A percentile compares a stretch with the other conserved stretches of the same genome.
Evolutionary conservation across 23 tunicate genomes (phyloP).

Genomic region (Corella eumyota): DNA sequence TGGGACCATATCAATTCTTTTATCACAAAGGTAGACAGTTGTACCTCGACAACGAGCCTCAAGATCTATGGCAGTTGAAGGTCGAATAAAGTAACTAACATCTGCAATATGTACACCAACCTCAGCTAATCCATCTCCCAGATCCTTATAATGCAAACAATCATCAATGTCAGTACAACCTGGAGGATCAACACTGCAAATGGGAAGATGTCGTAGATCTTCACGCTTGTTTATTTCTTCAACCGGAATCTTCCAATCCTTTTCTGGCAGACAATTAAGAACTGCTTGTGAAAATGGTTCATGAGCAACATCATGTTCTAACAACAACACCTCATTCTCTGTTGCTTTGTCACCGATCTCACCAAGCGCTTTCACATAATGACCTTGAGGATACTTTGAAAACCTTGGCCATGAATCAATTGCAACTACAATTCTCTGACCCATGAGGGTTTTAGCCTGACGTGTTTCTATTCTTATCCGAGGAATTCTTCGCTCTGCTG

Average conservation of each 20-base stretch:
- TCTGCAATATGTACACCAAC: constrained; percentile 99
- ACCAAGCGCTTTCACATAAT: constrained; percentile 93
- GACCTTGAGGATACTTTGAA: constrained; percentile 98
- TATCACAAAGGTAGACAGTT: constrained; percentile 92
- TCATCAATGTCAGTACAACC: constrained; percentile 99
- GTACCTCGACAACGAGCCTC: constrained; percentile 87
- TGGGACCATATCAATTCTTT: constrained; percentile 99
- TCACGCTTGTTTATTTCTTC: constrained; percentile 49
- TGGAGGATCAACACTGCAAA: constrained; percentile 98
- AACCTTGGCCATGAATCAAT: constrained; percentile 89
- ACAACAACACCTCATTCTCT: constrained; percentile 85
- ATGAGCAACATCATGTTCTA: constrained; percentile 97
- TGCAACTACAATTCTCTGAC: constrained; percentile 85
- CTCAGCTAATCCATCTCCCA: constrained; percentile 51
- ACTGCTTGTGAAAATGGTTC: constrained; percentile 97
- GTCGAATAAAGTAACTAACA: constrained; percentile 89
- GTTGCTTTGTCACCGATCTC: constrained; percentile 94
- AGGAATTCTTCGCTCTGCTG: constrained; percentile 91
- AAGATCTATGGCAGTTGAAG: constrained; percentile 69
- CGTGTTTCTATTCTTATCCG: constrained; percentile 87
- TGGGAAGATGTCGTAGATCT: constrained; percentile 66
- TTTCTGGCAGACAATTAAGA: constrained; percentile 76
- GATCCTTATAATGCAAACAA: constrained; percentile 63
- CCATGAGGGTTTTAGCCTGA: constrained; percentile 73
- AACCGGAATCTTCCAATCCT: constrained; percentile 75